Conservation (phyloP, 2,888 invertebrate genomes). For the Leptinotarsa haldemani region DNA sequence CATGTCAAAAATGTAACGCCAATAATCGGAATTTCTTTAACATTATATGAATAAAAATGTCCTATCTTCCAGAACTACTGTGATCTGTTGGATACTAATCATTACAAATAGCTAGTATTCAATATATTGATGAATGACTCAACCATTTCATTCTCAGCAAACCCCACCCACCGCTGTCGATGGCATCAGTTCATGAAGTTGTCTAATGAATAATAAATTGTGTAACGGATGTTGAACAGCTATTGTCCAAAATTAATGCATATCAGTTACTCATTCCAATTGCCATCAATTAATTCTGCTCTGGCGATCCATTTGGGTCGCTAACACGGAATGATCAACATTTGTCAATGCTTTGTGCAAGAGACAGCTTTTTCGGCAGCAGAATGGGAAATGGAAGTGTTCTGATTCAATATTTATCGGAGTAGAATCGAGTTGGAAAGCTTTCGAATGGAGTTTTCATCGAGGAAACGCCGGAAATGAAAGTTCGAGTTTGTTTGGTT, state of each 20-base stretch:
- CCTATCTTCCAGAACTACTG: too few species aligned
- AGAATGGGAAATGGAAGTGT: constrained; percentile 5
- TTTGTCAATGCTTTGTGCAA: constrained; percentile 14
- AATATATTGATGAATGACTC: constrained; percentile 6
- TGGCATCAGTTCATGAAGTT: constrained; percentile 24
- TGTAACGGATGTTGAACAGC: constrained; percentile 39
- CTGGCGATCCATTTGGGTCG: background rate
- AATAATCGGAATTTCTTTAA: too few species aligned
- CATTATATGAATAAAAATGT: background rate
- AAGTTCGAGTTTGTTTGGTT: constrained; percentile 5
- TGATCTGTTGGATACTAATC: background rate
- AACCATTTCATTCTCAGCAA: background rate
- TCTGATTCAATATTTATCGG: constrained; percentile 17
- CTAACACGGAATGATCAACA: constrained; percentile 6
- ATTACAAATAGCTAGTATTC: background rate
- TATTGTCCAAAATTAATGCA: constrained; percentile 40
- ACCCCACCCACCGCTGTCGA: constrained; percentile 11
- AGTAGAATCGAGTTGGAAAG: constrained; percentile 17
- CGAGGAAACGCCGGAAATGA: constrained; percentile 6
- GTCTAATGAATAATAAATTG: constrained; percentile 44
- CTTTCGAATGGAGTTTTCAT: constrained; percentile 4
- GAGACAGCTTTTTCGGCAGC: constrained; percentile 15
- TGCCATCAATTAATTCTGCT: constrained; percentile 9
- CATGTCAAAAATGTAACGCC: too few species aligned
- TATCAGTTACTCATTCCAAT: constrained; percentile 24